Percentiles rank a stretch among this genome's conserved stretches.
These are phyloP conservation scores for Carcinoscorpius rotundicauda DNA, from an alignment of 1,140 invertebrate species.

Conservation along the genomic window DNA sequence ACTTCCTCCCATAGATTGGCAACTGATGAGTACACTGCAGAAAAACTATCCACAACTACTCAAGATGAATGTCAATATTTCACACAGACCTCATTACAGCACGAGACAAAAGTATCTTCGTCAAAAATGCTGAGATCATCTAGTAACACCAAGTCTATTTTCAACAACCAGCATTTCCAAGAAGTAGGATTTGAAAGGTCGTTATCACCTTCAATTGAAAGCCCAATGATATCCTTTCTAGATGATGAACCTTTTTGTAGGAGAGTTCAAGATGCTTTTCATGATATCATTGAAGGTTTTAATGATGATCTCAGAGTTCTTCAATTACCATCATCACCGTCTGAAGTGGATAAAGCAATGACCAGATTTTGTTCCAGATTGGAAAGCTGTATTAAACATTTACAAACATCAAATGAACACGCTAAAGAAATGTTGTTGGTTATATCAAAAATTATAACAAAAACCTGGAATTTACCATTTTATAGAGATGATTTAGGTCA, in stretches of 20 bases:
- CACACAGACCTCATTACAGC: constrained; percentile 36
- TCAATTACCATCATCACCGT: constrained; percentile 5
- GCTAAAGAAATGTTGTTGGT: constrained; percentile 25
- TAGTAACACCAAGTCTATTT: constrained; percentile 41
- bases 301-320: constrained; percentile 17
- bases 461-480: constrained; percentile 85
- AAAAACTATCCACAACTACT: constrained; percentile 68
- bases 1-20: constrained; percentile 64
- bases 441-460: constrained; percentile 34
- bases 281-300: constrained; percentile 10
- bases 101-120: constrained; percentile 56
- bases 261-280: background rate
- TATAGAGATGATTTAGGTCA: constrained; percentile 60
- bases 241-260: background rate
- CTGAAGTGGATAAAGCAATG: constrained; percentile 15
- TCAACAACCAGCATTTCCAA: constrained; percentile 33
- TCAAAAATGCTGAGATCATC: constrained; percentile 57
- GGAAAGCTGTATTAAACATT: constrained; percentile 17
- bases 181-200: constrained; percentile 12
- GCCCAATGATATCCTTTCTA: background rate
- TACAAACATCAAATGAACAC: constrained; percentile 16
- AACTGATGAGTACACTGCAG: constrained; percentile 67
- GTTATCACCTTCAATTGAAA: constrained; percentile 10
- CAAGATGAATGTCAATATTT: constrained; percentile 71
- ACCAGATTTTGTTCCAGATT: constrained; percentile 14